Percentiles rank a stretch among this genome's conserved stretches.
These are phyloP conservation scores for Marmota flaviventris DNA, from an alignment of 2,113 vertebrate genomes.

Conservation along the genomic window DNA sequence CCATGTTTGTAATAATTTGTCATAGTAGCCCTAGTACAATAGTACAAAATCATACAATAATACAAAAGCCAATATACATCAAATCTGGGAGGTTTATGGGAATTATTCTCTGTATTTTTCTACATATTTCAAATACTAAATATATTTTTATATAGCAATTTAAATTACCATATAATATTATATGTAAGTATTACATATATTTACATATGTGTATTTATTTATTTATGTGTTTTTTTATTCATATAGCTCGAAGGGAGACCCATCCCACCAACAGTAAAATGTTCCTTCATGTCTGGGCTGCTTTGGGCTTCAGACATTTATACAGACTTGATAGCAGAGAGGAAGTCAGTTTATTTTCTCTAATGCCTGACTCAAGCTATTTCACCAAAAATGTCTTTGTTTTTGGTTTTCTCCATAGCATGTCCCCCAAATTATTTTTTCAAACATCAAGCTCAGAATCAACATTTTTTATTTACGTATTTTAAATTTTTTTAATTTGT, in stretches of 20 bases:
- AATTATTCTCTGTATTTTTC: not conserved
- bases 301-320: not conserved
- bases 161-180: not conserved
- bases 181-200: not conserved
- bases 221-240: not conserved
- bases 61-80: not conserved
- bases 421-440: not conserved
- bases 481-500: not conserved
- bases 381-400: not conserved
- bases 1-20: not conserved
- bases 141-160: not conserved
- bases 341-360: not conserved
- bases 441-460: not conserved
- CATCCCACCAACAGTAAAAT: not conserved
- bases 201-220: not conserved
- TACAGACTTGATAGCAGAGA: not conserved
- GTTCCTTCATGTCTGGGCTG: not conserved
- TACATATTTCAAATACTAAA: not conserved
- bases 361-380: not conserved
- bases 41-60: not conserved
- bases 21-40: not conserved
- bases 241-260: not conserved
- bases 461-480: not conserved
- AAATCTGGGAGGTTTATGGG: not conserved
- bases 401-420: not conserved